Evolutionary conservation across 2,797 vertebrate species (phyloP).

Genomic region (Gobio occitaniae): DNA sequence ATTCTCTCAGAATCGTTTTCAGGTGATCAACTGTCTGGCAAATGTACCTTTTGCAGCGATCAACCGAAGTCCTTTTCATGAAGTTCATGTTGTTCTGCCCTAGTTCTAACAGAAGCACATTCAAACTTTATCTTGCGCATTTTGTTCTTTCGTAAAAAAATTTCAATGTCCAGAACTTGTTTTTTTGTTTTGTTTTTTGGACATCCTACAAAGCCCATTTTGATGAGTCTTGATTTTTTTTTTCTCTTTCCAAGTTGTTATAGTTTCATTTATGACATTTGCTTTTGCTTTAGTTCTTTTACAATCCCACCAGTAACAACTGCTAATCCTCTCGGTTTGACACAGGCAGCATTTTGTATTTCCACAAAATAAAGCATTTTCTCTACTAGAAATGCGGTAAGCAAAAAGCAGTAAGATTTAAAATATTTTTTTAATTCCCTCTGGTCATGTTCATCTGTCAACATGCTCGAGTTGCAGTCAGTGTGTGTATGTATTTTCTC

Average conservation of each 20-base stretch:
- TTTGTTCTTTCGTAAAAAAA: neutral
- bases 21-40: slow-evolving; percentile 7
- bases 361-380: neutral
- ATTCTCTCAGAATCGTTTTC: slow-evolving; percentile 13
- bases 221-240: neutral
- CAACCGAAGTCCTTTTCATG: neutral
- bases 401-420: slow-evolving; percentile 9
- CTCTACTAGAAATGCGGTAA: neutral
- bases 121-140: neutral
- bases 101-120: slow-evolving; percentile 5
- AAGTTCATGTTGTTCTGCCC: neutral
- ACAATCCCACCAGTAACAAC: neutral
- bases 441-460: slow-evolving; percentile 33
- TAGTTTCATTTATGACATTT: neutral
- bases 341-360: neutral
- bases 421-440: neutral
- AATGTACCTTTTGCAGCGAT: neutral
- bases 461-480: slow-evolving; percentile 2
- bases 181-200: neutral
- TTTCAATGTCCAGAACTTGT: slow-evolving; percentile 6
- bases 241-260: neutral
- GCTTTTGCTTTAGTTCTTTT: neutral
- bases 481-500: slow-evolving; percentile 6
- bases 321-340: neutral
- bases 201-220: slow-evolving; percentile 5